Conservation (phyloP, 2,797 vertebrate species). For the Malurus leucopterus region DNA sequence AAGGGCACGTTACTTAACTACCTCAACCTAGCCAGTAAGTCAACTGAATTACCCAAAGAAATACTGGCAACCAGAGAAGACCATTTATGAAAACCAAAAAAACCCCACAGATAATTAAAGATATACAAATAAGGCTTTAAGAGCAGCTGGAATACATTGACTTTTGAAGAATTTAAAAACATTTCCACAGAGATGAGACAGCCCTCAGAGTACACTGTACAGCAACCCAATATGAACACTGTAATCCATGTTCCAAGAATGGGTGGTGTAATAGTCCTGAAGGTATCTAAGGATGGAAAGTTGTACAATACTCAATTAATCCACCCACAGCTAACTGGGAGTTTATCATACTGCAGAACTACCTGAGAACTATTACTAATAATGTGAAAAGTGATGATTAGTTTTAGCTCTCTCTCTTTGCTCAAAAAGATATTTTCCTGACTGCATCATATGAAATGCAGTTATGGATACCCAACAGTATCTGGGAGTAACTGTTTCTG, state of each 20-base stretch:
- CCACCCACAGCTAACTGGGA: not conserved
- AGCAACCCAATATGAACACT: not conserved
- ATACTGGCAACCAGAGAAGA: not conserved
- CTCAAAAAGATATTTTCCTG: not conserved
- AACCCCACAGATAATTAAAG: not conserved
- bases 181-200: not conserved
- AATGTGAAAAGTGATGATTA: not conserved
- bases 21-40: not conserved
- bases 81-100: not conserved
- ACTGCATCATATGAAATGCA: accelerated
- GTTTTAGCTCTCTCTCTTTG: not conserved
- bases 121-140: not conserved
- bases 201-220: not conserved
- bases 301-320: not conserved
- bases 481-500: not conserved
- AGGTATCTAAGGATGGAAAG: not conserved
- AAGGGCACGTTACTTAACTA: not conserved
- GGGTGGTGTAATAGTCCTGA: not conserved
- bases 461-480: not conserved
- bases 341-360: not conserved
- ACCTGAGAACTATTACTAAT: not conserved
- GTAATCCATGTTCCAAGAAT: not conserved
- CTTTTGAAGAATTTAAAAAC: not conserved
- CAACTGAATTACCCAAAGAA: not conserved
- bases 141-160: not conserved